Base-by-base conservation (phyloP, 2,888 invertebrate species). In the Anodontia alba region DNA sequence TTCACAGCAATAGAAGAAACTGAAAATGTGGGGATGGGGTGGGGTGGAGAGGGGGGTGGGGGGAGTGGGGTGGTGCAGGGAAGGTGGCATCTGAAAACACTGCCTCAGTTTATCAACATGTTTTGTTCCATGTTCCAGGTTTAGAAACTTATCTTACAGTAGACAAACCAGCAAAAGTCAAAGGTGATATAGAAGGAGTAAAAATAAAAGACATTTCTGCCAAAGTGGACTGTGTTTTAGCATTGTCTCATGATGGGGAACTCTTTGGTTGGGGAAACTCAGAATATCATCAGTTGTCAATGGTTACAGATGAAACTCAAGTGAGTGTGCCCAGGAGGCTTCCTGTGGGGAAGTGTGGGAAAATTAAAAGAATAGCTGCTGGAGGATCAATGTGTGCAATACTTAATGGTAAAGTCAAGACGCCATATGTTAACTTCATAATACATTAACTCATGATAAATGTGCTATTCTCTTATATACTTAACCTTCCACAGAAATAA, bases 251-350 rank as follows among this genome's bases (percentile, higher is more conserved):
- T 86, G 96, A 96, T 90, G 98, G 99, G 3, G 97, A 98, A 90
- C 96, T 98, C 0, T 99, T 98, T 95, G 99, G 98, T 0, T 99
- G 99, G 99, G 99, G 99, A 10, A 99, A 98, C 94, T 97, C 97
- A 0, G 99, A 99, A 95, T 99, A 98, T 92, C 96, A 96, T 0
- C 99, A 99, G 94, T 95, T 99, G 49, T 95, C 96, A 36, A 94
- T 95, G 90, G 91, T 92, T 23, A 91, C 90, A 3, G 89, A 90
- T 1, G 82, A 89, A 38, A 92, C 94, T 46, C 98, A 98, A 95
- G 95, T 98, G 5, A 96, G 96, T 91, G 95, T 95, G 88, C 97
- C 98, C 0, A 96, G 96, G 51, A 95, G 96, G 69, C 96, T 97
- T 0, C 95, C 96, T 72, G 95, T 96, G 31, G 84, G 75, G 33